phyloP scores from a whole-genome alignment of 2,797 vertebrate species.

The Myripristis murdjan region DNA sequence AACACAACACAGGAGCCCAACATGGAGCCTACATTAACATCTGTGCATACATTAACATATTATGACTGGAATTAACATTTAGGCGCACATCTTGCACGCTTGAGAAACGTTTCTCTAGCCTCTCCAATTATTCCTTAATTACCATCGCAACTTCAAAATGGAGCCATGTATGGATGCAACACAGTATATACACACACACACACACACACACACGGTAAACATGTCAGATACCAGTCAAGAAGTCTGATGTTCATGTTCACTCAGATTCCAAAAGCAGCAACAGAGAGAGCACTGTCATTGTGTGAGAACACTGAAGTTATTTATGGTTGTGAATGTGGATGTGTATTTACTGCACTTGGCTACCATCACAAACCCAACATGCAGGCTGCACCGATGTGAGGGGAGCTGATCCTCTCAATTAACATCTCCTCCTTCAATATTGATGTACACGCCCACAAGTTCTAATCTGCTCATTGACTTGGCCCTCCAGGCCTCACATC shows the following conservation, averaged over 20 bases:
- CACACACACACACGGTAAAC: constrained; percentile 42
- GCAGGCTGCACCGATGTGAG: neutral
- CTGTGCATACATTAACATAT: constrained; percentile 91
- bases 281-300: neutral
- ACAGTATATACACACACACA: constrained; percentile 4
- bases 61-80: constrained; percentile 93
- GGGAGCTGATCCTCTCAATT: constrained; percentile 5
- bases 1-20: constrained; percentile 65
- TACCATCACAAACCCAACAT: constrained; percentile 1
- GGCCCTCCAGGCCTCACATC: neutral
- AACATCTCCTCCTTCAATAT: constrained; percentile 15
- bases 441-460: constrained; percentile 1
- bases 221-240: constrained; percentile 8
- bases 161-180: constrained; percentile 61
- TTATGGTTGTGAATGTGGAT: neutral
- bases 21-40: constrained; percentile 82
- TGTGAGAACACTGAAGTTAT: neutral
- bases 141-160: constrained; percentile 83
- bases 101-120: constrained; percentile 88
- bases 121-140: constrained; percentile 94
- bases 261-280: neutral
- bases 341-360: neutral
- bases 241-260: neutral
- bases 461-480: constrained; percentile 4
- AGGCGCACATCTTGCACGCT: constrained; percentile 89